Evolutionary conservation across 37 sponge, comb jelly and placozoan genomes (phyloP), one percentile per base, ranked within the genome.

Genomic region (Axinella damicornis): DNA sequence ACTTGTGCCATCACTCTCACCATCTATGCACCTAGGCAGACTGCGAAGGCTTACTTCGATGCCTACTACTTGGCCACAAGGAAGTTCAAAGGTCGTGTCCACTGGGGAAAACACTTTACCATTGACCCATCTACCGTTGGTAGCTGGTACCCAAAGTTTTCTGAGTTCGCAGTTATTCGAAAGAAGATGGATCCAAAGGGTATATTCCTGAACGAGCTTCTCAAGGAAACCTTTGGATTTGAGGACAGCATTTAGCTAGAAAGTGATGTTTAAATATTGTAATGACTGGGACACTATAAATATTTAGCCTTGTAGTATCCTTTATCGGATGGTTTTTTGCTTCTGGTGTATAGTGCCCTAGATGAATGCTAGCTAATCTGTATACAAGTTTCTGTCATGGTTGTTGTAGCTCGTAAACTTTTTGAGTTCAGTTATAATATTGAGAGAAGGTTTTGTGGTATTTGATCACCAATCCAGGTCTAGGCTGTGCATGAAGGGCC

Each of bases 1-100:
- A 28, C 55, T 21, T 88, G 88, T 57, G 88, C 88, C n/a, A 68
- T 88, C 69, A 88, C 88, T 21, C 76, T 88, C 31, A 88, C 88
- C 21, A 88, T 88, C 32, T 88, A 88, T 31, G 82, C 68, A 53
- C 69, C 56, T 18, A 41, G 33, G 24, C 13, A 53, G 19, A 81
- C 54, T 32, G 82, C 71, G 5, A n/a, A 54, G 1, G 53, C 54
- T 15, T 88, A 88, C 35, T 88, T 88, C 61, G 59, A 81, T 16
- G 75, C 57, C 2, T 67, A 52, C 39, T 88, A 88, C 38, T 19
- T 64, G 34, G 86, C 78, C 19, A 86, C 79, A 13, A 64, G 33
- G 46, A 57, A 86, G 21, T 65, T 78, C 31, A 37, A 70, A 31
- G 72, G 35, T 28, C 79, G 86, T 4, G 35, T 77, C 34, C 86